A percentile compares a stretch with the other conserved stretches of the same genome.
These are phyloP conservation scores for Argentina silus DNA, from an alignment of 2,797 vertebrate species.

Conservation along the genomic window DNA sequence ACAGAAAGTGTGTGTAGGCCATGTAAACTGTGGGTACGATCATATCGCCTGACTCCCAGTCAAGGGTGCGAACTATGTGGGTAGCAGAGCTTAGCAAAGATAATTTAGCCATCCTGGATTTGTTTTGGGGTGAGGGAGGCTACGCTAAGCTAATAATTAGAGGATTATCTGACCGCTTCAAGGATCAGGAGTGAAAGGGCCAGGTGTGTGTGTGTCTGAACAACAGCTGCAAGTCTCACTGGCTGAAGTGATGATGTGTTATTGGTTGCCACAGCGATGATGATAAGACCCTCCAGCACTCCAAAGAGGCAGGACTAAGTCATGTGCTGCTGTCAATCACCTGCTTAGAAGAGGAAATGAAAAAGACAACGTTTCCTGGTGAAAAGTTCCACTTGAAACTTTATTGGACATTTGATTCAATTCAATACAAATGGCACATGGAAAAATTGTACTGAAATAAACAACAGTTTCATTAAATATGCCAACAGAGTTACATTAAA, in stretches of 20 bases:
- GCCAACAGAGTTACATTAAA: slow-evolving; percentile 39
- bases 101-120: no score
- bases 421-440: background rate
- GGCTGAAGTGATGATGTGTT: background rate
- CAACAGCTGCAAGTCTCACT: background rate
- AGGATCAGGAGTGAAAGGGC: background rate
- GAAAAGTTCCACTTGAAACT: background rate
- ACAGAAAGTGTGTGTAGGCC: no score
- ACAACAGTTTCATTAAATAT: slow-evolving; percentile 28
- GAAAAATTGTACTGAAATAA: slow-evolving; percentile 22
- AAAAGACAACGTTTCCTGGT: background rate
- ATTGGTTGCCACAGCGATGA: background rate
- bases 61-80: no score
- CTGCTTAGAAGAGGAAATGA: background rate
- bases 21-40: no score
- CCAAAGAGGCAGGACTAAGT: background rate
- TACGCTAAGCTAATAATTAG: background rate
- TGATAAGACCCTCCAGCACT: background rate
- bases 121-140: no score
- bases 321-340: background rate
- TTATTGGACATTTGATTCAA: background rate
- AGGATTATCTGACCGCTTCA: background rate
- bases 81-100: no score
- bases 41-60: no score
- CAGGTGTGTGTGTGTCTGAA: background rate